phyloP scores from a whole-genome alignment of 1,140 invertebrate species.

The Solenopsis fugax region DNA sequence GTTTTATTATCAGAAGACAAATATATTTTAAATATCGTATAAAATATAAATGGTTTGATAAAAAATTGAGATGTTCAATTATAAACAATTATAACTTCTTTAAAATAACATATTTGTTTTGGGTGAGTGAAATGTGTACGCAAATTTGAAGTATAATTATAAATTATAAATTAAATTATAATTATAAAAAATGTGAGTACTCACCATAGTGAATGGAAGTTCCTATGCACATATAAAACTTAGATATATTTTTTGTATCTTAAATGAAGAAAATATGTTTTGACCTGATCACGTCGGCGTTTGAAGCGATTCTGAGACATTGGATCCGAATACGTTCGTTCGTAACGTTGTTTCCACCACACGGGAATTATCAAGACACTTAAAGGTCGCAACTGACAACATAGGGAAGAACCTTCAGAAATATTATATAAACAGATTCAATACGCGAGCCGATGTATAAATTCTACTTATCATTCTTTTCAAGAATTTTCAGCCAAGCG shows the following conservation, averaged over 20 bases:
- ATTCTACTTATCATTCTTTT: neutral
- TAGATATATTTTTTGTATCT: neutral
- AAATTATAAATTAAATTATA: no score
- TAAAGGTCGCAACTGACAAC: conserved; percentile 44
- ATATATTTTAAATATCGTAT: conserved; percentile 12
- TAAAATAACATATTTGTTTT: conserved; percentile 1
- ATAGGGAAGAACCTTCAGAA: conserved; percentile 2
- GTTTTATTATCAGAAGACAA: neutral
- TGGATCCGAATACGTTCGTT: conserved; percentile 23
- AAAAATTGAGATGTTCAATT: neutral
- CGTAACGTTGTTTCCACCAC: conserved; percentile 34
- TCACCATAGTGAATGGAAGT: neutral
- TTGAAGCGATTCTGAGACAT: conserved; percentile 12
- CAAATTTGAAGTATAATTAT: neutral
- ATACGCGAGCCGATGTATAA: neutral
- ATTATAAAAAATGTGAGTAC: neutral
- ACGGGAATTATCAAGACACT: conserved; percentile 55
- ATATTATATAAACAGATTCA: neutral
- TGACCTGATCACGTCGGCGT: neutral
- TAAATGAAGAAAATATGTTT: neutral
- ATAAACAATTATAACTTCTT: neutral
- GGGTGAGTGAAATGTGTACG: neutral
- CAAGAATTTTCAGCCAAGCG: neutral
- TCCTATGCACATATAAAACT: neutral
- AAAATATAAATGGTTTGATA: neutral